Base-by-base conservation (phyloP, 2,888 invertebrate genomes). In the Nomada flava region DNA sequence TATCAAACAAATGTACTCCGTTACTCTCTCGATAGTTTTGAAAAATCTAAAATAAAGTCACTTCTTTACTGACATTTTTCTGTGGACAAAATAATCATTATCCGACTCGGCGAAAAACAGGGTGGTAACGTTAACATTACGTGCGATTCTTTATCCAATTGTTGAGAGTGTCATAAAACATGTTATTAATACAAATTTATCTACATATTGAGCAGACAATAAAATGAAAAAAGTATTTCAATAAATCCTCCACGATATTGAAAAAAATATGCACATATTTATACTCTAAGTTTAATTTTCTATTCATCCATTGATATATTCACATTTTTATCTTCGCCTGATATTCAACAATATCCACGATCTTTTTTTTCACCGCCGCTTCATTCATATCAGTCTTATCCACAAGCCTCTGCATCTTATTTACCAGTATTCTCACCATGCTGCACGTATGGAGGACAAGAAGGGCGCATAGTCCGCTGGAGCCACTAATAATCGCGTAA, bases 361-460 rank as follows among this genome's bases (percentile, higher is more conserved):
- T n/a, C 15, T 47, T 69, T 20, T 15, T 20, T 0, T 70, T 50
- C 10, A 85, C 55, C 18, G 18, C 47, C 1, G 44, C 15, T 1
- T 77, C 74, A 0, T 63, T 11, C 3, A 57, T 9, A 0, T 69
- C 20, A 2, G 23, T 0, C 11, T 65, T 65, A 1, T 70, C 20
- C 9, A 62, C 63, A 2, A 85, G 50, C 0, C 2, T n/a, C 18
- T 47, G 29, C 57, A 85, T 52, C 7, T 73, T 78, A 7, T 57
- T 26, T 1, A 59, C 63, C 44, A 85, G 10, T 11, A 85, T 70
- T 3, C 36, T 63, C 29, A 86, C 10, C 50, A 85, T 88, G n/a
- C 89, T 88, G 36, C 89, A 89, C 2, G 85, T 83, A 42, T 92
- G 92, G 82, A 91, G 83, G 2, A 89, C 85, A n/a, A 88, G 84